Evolutionary conservation across 1,140 invertebrate genomes (phyloP).

Genomic region (Drosophila murphyi): DNA sequence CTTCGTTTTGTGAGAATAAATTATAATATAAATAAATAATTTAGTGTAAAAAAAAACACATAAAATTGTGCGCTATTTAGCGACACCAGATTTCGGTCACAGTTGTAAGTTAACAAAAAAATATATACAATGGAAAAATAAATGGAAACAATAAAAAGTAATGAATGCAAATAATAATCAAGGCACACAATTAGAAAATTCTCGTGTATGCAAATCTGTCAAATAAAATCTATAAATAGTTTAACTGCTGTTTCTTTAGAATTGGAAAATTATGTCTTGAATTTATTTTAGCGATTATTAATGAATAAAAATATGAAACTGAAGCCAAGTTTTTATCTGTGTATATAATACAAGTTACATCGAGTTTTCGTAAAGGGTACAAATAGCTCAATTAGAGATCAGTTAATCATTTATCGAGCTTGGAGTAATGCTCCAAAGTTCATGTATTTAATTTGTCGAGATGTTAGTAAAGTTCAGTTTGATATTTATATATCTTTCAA

Average conservation of each 20-base stretch:
- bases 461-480: no score
- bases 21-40: constrained; percentile 23
- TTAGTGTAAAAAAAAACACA: constrained; percentile 6
- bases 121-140: constrained; percentile 4
- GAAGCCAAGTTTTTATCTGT: no score
- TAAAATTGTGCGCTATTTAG: constrained; percentile 7
- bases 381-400: no score
- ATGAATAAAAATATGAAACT: neutral
- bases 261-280: neutral
- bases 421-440: no score
- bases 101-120: constrained; percentile 8
- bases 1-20: constrained; percentile 23
- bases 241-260: neutral
- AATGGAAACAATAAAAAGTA: constrained; percentile 4
- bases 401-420: no score
- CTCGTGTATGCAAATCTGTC: neutral
- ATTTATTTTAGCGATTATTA: neutral
- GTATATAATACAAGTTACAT: no score
- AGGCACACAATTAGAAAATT: neutral
- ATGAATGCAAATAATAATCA: neutral
- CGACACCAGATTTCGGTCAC: constrained; percentile 9
- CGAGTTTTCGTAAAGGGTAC: no score
- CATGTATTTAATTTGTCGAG: no score
- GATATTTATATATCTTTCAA: no score
- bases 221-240: constrained; percentile 1